These are phyloP conservation scores for Eupithecia subumbrata DNA, from an alignment of 2,888 invertebrate genomes.

Conservation along the genomic window DNA sequence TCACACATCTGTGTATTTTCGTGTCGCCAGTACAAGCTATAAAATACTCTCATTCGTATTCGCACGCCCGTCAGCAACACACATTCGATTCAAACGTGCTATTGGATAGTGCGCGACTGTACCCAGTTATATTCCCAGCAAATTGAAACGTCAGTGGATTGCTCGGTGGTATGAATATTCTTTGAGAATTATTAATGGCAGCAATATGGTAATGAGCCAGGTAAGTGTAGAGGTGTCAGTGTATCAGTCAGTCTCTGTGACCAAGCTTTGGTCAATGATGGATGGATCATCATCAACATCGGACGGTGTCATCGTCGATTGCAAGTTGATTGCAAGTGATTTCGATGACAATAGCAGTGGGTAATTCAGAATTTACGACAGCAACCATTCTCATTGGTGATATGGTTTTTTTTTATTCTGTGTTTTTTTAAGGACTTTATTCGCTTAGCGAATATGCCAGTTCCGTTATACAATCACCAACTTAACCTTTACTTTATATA, in stretches of 20 bases:
- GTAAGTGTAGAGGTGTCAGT: neutral
- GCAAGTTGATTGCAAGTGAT: neutral
- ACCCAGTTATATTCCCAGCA: conserved; percentile 31
- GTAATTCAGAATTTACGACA: neutral
- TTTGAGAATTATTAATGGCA: conserved; percentile 4
- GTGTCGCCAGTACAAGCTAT: conserved; percentile 29
- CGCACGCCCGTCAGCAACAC: conserved; percentile 35
- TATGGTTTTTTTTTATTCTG: too few species aligned
- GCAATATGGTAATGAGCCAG: neutral
- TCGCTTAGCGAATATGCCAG: too few species aligned
- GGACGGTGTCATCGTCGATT: neutral
- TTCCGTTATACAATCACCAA: too few species aligned
- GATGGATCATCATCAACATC: neutral
- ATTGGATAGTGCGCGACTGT: conserved; percentile 35
- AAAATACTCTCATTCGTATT: conserved; percentile 38
- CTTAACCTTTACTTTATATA: too few species aligned
- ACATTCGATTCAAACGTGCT: conserved; percentile 36
- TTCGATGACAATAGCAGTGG: neutral
- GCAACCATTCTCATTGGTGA: neutral
- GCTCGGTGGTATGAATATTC: conserved; percentile 1
- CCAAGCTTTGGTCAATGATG: neutral
- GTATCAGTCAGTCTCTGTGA: neutral
- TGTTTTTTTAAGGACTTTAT: too few species aligned
- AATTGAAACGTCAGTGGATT: conserved; percentile 38
- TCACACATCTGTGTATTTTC: conserved; percentile 7